Base-by-base conservation (phyloP, 2,113 vertebrate genomes). In the Lepidothrix coronata region DNA sequence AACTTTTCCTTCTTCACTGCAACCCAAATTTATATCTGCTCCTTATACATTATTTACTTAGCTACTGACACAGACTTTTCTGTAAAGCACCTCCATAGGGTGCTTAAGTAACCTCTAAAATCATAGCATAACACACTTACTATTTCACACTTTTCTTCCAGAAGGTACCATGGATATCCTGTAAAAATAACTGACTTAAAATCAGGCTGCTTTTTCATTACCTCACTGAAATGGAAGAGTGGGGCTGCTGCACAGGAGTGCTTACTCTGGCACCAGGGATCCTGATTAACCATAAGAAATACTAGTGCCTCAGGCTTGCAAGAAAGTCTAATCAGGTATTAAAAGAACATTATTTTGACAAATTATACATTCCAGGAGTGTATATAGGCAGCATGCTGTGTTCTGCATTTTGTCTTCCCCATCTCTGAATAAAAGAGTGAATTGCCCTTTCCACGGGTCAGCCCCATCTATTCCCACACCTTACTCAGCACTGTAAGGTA, bases 321-420 rank as follows among this genome's bases (percentile, higher is more conserved):
- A 95, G 39, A 71, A 75, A 87, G 84, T 88, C 85, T 94, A 58
- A 97, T 91, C 95, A 94, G 80, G 72, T 80, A 85, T 95, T 97
- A 94, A 96, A 96, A 96, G 95, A 95, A 91, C 85, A 95, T 65
- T 66, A 91, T 97, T 97, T 97, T 97, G 95, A 97, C 74, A 97
- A 97, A 97, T 97, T 95, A 92, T 87, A 27, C 78, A 96, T 97
- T 95, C 97, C 89, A 91, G 73, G 59, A 70, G 54, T 52, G 71
- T 77, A 94, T 95, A 89, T 84, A 91, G 11, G 43, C 68, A 91
- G 55, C 95, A 85, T 94, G 88, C 89, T 96, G 85, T 51, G 62
- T 88, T 92, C 84, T 95, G 91, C 27, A 27, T 86, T 96, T 92
- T 84, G 51, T 95, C 67, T 84, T 82, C 74, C 41, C 46, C 23